These are phyloP conservation scores for Myrmecobius fasciatus DNA, from an alignment of 2,113 vertebrate species.

Conservation along the genomic window DNA sequence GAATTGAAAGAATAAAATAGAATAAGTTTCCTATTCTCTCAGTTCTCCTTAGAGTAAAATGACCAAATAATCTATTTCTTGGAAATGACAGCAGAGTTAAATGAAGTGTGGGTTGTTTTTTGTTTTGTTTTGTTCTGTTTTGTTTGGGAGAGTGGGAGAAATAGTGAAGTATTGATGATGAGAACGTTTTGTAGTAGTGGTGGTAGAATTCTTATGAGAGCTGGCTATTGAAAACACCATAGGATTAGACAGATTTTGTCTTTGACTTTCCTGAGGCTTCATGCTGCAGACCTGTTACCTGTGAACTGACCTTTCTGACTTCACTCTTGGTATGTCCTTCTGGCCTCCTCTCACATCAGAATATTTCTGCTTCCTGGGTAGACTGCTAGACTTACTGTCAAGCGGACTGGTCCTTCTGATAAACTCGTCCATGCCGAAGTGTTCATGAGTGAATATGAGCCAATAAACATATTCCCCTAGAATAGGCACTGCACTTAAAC, in stretches of 20 bases:
- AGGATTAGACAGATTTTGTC: neutral
- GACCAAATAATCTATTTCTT: neutral
- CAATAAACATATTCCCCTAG: neutral
- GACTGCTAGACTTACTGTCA: neutral
- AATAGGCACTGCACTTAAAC: neutral
- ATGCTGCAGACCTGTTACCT: neutral
- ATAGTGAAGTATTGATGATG: neutral
- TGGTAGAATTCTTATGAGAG: neutral
- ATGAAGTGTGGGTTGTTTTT: no score
- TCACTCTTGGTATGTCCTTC: neutral
- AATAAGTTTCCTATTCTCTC: neutral
- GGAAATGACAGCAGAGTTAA: neutral
- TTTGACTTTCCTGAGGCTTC: neutral
- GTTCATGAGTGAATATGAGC: neutral
- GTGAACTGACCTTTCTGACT: neutral
- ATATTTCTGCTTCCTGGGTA: neutral
- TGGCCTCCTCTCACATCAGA: neutral
- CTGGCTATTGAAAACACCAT: neutral
- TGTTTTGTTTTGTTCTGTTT: no score
- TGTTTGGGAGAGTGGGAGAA: no score
- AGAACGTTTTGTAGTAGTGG: neutral
- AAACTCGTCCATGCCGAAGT: neutral
- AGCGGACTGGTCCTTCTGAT: neutral
- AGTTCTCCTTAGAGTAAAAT: neutral
- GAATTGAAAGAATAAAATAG: neutral